Evolutionary conservation across 1,140 invertebrate species (phyloP).

Genomic region (Conopomorpha cramerella): DNA sequence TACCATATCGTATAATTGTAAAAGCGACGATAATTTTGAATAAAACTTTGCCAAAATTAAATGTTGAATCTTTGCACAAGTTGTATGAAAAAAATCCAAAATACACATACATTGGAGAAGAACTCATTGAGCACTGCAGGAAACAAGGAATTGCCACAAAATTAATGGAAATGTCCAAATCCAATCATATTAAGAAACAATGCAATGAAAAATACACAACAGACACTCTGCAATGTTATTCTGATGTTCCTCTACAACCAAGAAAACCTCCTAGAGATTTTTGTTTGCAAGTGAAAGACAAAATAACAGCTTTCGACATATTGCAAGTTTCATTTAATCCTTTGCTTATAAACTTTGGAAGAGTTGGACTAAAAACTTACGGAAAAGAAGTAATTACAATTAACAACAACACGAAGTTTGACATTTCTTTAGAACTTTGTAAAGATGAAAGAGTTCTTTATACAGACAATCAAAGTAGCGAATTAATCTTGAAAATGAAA

Average conservation of each 20-base stretch:
- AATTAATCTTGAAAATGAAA: constrained; percentile 20
- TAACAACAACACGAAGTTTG: constrained; percentile 28
- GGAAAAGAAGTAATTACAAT: constrained; percentile 28
- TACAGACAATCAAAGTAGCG: constrained; percentile 17
- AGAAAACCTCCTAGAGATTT: constrained; percentile 11
- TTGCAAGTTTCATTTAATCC: no score
- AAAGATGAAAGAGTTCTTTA: constrained; percentile 23
- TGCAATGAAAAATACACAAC: constrained; percentile 15
- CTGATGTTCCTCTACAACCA: constrained; percentile 4
- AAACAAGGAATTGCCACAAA: constrained; percentile 1
- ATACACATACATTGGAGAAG: constrained; percentile 29
- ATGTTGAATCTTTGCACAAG: constrained; percentile 34
- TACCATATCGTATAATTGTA: constrained; percentile 20
- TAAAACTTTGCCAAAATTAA: no score
- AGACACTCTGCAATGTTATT: constrained; percentile 16
- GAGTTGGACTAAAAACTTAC: constrained; percentile 24
- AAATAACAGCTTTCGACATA: constrained; percentile 16
- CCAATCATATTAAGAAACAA: constrained; percentile 9
- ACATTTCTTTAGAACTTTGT: constrained; percentile 23
- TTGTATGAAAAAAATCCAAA: constrained; percentile 18
- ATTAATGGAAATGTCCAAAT: constrained; percentile 18
- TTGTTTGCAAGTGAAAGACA: constrained; percentile 15
- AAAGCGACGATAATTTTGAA: constrained; percentile 20
- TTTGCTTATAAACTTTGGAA: constrained; percentile 28
- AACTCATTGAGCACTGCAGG: constrained; percentile 10